phyloP scores from a whole-genome alignment of 2,113 vertebrate genomes.

The Alosa alosa region DNA sequence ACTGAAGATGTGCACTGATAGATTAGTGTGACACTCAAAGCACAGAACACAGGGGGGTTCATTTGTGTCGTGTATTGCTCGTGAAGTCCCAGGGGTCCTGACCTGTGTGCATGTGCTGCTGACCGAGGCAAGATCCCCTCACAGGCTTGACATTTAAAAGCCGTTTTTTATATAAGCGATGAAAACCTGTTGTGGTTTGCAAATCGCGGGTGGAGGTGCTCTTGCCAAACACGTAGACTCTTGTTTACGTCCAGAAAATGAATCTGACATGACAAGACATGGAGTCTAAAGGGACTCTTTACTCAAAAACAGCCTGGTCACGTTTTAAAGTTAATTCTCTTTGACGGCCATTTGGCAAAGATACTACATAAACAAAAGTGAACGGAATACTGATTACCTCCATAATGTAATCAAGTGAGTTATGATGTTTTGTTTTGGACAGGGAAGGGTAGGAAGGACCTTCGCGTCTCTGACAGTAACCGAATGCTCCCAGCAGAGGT shows the following conservation, averaged over 20 bases:
- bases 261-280: not conserved
- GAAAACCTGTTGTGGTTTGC: not conserved
- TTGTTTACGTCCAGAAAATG: not conserved
- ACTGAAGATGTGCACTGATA: not conserved
- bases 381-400: not conserved
- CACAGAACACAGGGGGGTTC: not conserved
- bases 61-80: not conserved
- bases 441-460: not conserved
- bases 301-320: not conserved
- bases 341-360: not conserved
- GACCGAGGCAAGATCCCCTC: not conserved
- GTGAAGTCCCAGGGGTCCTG: not conserved
- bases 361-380: not conserved
- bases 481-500: not conserved
- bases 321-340: not conserved
- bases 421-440: not conserved
- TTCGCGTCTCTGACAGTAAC: not conserved
- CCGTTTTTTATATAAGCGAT: not conserved
- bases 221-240: not conserved
- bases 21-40: not conserved
- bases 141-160: not conserved
- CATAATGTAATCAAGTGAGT: not conserved
- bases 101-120: not conserved
- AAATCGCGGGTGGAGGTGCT: not conserved
- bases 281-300: not conserved